A percentile compares a stretch with the other conserved stretches of the same genome.
Conservation (phyloP, 2,797 vertebrate species). For the Acanthurus lineatus region DNA sequence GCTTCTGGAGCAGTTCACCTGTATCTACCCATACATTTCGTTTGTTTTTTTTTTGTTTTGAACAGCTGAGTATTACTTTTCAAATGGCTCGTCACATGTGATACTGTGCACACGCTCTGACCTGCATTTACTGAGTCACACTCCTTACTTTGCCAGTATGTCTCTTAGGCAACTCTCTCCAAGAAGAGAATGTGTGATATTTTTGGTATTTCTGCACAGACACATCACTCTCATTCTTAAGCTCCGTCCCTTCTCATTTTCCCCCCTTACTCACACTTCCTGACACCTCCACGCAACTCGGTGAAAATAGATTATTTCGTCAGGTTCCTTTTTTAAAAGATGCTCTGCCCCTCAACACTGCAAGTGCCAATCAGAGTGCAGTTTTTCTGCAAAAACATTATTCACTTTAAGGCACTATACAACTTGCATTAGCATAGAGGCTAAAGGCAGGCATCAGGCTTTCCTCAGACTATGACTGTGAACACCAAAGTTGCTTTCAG, state of each 20-base stretch:
- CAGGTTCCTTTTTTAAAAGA: conserved; percentile 56
- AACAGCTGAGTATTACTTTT: conserved; percentile 24
- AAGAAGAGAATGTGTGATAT: conserved; percentile 65
- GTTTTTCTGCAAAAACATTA: conserved; percentile 57
- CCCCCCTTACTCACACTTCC: conserved; percentile 34
- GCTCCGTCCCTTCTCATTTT: conserved; percentile 53
- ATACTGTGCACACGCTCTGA: not conserved
- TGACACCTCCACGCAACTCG: conserved; percentile 48
- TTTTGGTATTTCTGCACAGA: conserved; percentile 68
- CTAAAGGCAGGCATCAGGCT: conserved; percentile 30
- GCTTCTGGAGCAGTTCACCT: not conserved
- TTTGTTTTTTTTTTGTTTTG: not conserved
- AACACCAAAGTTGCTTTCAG: conserved; percentile 58
- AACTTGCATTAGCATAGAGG: conserved; percentile 28
- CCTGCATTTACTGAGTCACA: conserved; percentile 25
- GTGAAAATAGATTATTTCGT: conserved; percentile 67
- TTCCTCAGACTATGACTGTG: conserved; percentile 34
- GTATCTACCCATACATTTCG: not conserved
- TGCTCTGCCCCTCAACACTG: conserved; percentile 30
- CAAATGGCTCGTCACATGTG: conserved; percentile 19
- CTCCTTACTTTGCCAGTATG: conserved; percentile 18
- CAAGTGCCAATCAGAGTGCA: conserved; percentile 40
- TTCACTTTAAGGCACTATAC: conserved; percentile 27
- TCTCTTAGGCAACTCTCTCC: conserved; percentile 31
- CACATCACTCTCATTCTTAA: conserved; percentile 63